Evolutionary conservation across 2,888 invertebrate species (phyloP).

Genomic region (Lycia hirtaria): DNA sequence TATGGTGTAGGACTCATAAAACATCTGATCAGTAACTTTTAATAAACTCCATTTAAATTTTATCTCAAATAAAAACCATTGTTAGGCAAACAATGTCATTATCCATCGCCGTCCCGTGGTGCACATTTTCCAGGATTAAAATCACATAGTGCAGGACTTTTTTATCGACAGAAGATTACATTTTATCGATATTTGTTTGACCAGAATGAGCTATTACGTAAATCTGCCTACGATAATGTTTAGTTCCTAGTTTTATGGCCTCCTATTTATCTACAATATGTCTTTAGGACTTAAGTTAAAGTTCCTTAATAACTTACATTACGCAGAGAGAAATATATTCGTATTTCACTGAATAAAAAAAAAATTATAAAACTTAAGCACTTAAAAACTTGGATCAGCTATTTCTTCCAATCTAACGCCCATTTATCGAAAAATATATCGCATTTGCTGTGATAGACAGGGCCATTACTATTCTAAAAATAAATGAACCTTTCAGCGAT

Average conservation of each 20-base stretch:
- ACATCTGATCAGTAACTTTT: too few species aligned
- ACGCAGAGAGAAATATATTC: neutral
- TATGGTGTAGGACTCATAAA: too few species aligned
- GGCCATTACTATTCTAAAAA: conserved; percentile 24
- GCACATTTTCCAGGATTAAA: neutral
- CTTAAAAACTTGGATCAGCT: neutral
- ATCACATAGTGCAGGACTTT: neutral
- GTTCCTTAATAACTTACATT: too few species aligned
- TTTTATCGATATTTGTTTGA: conserved; percentile 48
- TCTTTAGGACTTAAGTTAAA: neutral
- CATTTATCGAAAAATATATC: conserved; percentile 12
- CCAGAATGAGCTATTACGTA: conserved; percentile 6
- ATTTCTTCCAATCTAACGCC: conserved; percentile 2
- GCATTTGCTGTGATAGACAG: conserved; percentile 21
- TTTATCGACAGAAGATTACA: conserved; percentile 43
- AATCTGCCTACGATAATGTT: neutral
- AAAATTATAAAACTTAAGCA: conserved; percentile 3
- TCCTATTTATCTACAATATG: neutral
- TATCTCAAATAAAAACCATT: neutral
- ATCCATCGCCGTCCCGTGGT: conserved; percentile 1
- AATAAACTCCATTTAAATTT: neutral
- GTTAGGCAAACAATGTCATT: neutral
- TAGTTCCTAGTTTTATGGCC: neutral
- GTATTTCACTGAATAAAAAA: neutral
- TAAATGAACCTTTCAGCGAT: conserved; percentile 22